Conservation (phyloP, 2,888 invertebrate species). For the Agapetus fuscipes region DNA sequence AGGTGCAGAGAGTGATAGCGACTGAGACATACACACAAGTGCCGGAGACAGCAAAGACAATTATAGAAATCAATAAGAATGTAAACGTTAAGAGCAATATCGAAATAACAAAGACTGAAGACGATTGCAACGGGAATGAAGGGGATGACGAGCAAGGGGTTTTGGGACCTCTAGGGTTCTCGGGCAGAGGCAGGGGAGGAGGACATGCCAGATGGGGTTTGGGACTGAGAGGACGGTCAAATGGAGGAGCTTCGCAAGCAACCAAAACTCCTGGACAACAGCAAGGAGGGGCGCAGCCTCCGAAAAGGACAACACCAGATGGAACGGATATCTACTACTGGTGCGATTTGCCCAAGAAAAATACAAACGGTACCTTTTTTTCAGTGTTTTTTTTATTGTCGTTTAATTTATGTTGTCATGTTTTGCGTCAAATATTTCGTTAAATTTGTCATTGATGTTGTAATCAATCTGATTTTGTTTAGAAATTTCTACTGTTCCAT, state of each 20-base stretch:
- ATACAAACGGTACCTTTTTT: conserved; percentile 37
- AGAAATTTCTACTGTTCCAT: no score
- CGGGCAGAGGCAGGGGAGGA: conserved; percentile 26
- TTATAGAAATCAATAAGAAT: conserved; percentile 19
- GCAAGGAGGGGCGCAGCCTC: conserved; percentile 42
- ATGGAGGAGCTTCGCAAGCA: conserved; percentile 22
- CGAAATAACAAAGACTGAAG: conserved; percentile 4
- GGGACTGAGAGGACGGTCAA: conserved; percentile 18
- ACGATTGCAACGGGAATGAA: conserved; percentile 24
- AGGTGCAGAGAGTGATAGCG: conserved; percentile 17
- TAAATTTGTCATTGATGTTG: no score
- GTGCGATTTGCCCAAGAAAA: conserved; percentile 65
- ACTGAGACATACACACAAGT: conserved; percentile 15
- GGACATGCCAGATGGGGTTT: conserved; percentile 27
- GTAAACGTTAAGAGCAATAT: conserved; percentile 8
- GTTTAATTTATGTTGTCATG: no score
- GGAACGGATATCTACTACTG: conserved; percentile 81
- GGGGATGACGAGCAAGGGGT: conserved; percentile 24
- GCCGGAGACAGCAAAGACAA: conserved; percentile 15
- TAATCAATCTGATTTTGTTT: not conserved
- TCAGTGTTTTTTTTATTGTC: no score
- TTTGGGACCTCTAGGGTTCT: conserved; percentile 16
- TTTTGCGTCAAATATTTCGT: no score
- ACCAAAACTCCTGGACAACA: conserved; percentile 29
- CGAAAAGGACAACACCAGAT: conserved; percentile 69